Evolutionary conservation across 2,888 invertebrate species (phyloP).

Genomic region (Caradrina kadenii): DNA sequence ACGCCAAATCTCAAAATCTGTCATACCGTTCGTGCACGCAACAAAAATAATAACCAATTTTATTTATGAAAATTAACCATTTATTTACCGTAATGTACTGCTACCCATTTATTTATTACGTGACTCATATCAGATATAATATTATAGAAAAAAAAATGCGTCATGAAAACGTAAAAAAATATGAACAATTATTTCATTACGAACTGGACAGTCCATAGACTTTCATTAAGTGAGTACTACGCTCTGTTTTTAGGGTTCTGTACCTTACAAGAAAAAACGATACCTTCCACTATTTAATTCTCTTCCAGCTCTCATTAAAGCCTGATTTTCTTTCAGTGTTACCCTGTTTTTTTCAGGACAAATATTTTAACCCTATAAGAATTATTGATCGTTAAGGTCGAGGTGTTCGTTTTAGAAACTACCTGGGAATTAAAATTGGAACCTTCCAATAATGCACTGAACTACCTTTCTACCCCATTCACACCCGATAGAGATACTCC

Average conservation of each 20-base stretch:
- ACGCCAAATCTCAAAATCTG: constrained; percentile 80
- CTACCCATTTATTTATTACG: constrained; percentile 41
- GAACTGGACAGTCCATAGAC: constrained; percentile 7
- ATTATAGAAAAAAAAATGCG: constrained; percentile 44
- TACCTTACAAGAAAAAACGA: neutral
- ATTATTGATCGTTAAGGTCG: neutral
- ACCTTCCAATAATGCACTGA: neutral
- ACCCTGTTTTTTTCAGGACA: neutral
- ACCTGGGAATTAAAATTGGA: neutral
- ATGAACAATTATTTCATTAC: constrained; percentile 15
- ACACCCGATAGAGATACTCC: neutral
- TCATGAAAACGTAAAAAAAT: constrained; percentile 20
- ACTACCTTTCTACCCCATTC: neutral
- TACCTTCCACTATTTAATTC: neutral
- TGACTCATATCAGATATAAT: constrained; percentile 46
- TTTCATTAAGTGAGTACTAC: constrained; percentile 1
- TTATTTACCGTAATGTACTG: constrained; percentile 56
- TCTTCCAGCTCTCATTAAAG: neutral
- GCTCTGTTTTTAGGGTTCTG: neutral
- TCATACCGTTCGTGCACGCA: constrained; percentile 72
- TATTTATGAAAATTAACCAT: constrained; percentile 63
- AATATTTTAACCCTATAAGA: neutral
- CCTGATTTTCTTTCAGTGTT: neutral
- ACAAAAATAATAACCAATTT: constrained; percentile 75
- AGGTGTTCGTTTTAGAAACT: neutral